Conservation (phyloP, 2,888 invertebrate genomes). For the Automeris io region DNA sequence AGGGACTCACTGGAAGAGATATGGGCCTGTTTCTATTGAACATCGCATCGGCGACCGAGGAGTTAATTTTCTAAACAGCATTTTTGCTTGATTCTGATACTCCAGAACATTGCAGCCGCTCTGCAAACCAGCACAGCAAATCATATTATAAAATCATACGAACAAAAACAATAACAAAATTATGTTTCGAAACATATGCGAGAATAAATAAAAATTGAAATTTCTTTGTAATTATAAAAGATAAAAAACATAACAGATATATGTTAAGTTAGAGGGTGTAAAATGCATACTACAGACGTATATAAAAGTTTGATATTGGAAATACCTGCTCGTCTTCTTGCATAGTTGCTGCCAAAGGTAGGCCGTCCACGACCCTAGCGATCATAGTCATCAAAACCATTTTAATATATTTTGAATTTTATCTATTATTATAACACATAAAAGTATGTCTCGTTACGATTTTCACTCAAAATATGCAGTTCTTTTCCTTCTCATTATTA, state of each 20-base stretch:
- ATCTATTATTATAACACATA: slow-evolving; percentile 31
- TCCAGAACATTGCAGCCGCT: slow-evolving; percentile 95
- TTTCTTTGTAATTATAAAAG: background rate
- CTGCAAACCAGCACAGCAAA: slow-evolving; percentile 79
- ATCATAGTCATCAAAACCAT: slow-evolving; percentile 99
- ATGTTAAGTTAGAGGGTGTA: background rate
- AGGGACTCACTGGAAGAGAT: slow-evolving; percentile 95
- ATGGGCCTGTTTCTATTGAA: slow-evolving; percentile 97
- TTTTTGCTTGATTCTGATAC: slow-evolving; percentile 99
- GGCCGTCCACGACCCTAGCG: slow-evolving; percentile 94
- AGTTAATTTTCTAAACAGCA: slow-evolving; percentile 96
- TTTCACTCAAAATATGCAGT: slow-evolving; percentile 29
- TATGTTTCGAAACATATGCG: slow-evolving; percentile 8
- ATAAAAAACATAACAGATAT: too few relatives aligned
- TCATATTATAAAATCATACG: slow-evolving; percentile 37
- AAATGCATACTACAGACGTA: background rate
- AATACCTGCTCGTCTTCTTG: slow-evolving; percentile 98
- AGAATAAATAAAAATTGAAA: background rate
- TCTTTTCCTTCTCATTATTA: slow-evolving; percentile 63
- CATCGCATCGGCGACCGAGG: slow-evolving; percentile 93
- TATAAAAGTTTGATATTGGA: too few relatives aligned
- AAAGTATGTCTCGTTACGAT: slow-evolving; percentile 19
- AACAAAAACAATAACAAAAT: slow-evolving; percentile 31
- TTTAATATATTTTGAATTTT: slow-evolving; percentile 41
- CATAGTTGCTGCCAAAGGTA: slow-evolving; percentile 97